Conservation (phyloP, 37 sponge, comb jelly and placozoan genomes). For the Theonella swinhoei region DNA sequence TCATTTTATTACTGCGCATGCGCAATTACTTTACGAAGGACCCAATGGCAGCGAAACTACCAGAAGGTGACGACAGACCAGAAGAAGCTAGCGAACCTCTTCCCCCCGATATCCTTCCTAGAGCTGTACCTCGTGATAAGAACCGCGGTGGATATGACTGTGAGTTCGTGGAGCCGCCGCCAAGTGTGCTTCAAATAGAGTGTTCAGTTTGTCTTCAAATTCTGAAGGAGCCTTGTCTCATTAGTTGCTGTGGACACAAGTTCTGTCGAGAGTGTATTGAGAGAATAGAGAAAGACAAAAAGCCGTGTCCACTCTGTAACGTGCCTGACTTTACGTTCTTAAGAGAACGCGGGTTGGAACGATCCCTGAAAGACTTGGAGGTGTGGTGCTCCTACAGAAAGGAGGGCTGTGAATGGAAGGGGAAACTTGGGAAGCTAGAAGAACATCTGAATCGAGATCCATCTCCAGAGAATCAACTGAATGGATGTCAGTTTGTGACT, state of each 20-base stretch:
- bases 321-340: neutral
- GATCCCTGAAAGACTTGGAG: neutral
- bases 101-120: too few relatives aligned
- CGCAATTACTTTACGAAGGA: neutral
- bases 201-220: slow-evolving; percentile 6
- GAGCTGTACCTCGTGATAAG: too few relatives aligned
- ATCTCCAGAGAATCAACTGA: neutral
- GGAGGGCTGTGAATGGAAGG: slow-evolving; percentile 47
- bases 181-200: neutral
- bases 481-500: slow-evolving; percentile 2
- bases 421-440: slow-evolving; percentile 7
- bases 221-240: neutral
- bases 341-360: slow-evolving; percentile 6
- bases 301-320: slow-evolving; percentile 41
- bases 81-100: too few relatives aligned
- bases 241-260: neutral
- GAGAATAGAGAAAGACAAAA: neutral
- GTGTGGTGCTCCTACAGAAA: slow-evolving; percentile 20
- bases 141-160: slow-evolving; percentile 1
- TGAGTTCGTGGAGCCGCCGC: neutral
- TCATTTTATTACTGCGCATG: neutral
- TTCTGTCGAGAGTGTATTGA: neutral
- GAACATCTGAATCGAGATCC: slow-evolving; percentile 10
- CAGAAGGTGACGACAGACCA: too few relatives aligned
- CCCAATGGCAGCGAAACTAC: neutral